Conservation (phyloP, 2,888 invertebrate species). For the Rhagonycha fulva region DNA sequence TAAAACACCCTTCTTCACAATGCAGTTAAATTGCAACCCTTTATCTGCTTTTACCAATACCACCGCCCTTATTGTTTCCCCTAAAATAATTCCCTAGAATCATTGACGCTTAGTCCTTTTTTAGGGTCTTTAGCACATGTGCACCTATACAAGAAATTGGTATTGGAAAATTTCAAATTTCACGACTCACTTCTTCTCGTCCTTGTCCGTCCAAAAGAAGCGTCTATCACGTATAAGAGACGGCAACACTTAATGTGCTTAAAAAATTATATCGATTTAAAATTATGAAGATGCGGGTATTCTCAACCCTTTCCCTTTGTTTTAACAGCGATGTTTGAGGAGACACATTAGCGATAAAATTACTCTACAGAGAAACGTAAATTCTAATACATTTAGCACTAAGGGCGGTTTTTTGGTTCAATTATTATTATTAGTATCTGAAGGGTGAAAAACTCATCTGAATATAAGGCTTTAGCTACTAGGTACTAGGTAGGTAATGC, state of each 20-base stretch:
- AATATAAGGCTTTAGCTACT: background rate
- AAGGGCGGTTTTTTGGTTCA: constrained; percentile 44
- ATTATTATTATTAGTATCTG: constrained; percentile 40
- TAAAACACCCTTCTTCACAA: constrained; percentile 25
- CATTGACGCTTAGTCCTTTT: constrained; percentile 53
- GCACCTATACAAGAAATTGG: constrained; percentile 33
- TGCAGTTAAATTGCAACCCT: constrained; percentile 42
- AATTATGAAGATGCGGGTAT: constrained; percentile 44
- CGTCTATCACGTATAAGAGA: constrained; percentile 1
- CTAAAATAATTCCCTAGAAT: constrained; percentile 52
- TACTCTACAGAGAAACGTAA: constrained; percentile 52
- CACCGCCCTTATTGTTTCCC: constrained; percentile 47
- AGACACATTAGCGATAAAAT: constrained; percentile 51
- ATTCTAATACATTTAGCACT: constrained; percentile 51
- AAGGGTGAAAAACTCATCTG: constrained; percentile 17
- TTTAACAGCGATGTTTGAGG: constrained; percentile 47
- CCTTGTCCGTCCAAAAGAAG: background rate
- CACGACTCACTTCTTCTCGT: constrained; percentile 12
- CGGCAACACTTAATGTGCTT: constrained; percentile 17
- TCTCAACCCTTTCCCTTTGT: constrained; percentile 48
- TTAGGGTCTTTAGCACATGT: constrained; percentile 48
- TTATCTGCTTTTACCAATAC: constrained; percentile 51
- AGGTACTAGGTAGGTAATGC: background rate
- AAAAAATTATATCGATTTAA: constrained; percentile 27
- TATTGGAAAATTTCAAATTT: constrained; percentile 21